Evolutionary conservation across 2,888 invertebrate species (phyloP), one percentile per base, ranked within the genome.

Genomic region (Margaritifera margaritifera): DNA sequence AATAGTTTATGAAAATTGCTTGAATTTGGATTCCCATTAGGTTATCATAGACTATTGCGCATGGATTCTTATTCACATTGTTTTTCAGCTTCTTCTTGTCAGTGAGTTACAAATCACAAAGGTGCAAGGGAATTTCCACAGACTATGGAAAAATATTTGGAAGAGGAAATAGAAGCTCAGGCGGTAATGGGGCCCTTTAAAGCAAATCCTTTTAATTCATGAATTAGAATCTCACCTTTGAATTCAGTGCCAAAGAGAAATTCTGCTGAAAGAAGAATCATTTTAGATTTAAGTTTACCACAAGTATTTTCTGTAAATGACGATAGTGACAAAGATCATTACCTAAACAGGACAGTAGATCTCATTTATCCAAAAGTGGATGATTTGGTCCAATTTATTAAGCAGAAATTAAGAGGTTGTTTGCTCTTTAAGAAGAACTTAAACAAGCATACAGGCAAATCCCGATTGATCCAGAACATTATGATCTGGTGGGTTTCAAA

Each of bases 1-100:
- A 6, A 6, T 52, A 27, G 58, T 60, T 52, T 60, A 22, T 52
- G 66, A 66, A 27, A 5, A 52, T 60, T 66, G 4, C 31, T 66
- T 27, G 51, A 42, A 59, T 66, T 50, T 66, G 53, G 66, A 4
- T 66, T 66, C 24, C 60, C 66, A 31, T 24, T 66, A 19, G 60
- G 66, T 6, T 63, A 20, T 27, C 15, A 19, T n/a, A n/a, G n/a
- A n/a, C n/a, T n/a, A 27, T 27, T 27, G 5, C 5, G 27, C n/a
- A 15, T 52, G 27, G 6, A 19, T 20, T 58, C 3, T 19, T 5
- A 6, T 24, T 11, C 31, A 6, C 6, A 8, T 6, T 52, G 15
- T 11, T 53, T 15, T 53, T 6, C 4, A 24, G 6, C 51, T 11
- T 6, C 42, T 51, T n/a, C 11, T 22, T 61, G 11, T 50, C 8